Conservation (phyloP, 1,140 invertebrate genomes). For the Amphibalanus amphitrite region DNA sequence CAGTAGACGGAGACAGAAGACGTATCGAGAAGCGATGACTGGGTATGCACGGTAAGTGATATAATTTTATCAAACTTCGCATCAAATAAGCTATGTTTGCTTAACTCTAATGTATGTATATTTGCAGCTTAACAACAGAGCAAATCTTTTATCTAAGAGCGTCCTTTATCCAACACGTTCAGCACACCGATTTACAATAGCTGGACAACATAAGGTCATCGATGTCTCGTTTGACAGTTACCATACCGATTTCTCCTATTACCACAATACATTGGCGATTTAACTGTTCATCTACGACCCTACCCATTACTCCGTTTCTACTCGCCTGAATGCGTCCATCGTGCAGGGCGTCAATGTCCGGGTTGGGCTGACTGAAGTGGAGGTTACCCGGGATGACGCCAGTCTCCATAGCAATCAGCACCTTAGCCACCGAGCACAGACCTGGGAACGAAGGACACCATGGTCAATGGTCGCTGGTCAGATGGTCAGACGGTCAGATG, state of each 20-base stretch:
- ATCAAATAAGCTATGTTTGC: not conserved
- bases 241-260: no score
- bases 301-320: no score
- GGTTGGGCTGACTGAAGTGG: conserved; percentile 63
- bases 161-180: no score
- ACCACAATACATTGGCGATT: no score
- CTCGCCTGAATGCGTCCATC: conserved; percentile 72
- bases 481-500: no score
- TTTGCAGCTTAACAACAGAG: no score
- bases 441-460: conserved; percentile 21
- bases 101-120: not conserved
- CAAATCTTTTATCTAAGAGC: no score
- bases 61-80: not conserved
- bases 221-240: no score
- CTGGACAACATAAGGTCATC: no score
- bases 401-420: conserved; percentile 68
- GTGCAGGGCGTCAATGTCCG: conserved; percentile 64
- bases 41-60: not conserved
- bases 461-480: no score
- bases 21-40: not conserved
- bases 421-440: conserved; percentile 70
- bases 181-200: no score
- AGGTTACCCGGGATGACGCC: conserved; percentile 75
- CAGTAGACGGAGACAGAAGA: not conserved
- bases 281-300: no score